A percentile compares a stretch with the other conserved stretches of the same genome.
Evolutionary conservation across 1,140 invertebrate genomes (phyloP).

Genomic region (Tigriopus japonicus): DNA sequence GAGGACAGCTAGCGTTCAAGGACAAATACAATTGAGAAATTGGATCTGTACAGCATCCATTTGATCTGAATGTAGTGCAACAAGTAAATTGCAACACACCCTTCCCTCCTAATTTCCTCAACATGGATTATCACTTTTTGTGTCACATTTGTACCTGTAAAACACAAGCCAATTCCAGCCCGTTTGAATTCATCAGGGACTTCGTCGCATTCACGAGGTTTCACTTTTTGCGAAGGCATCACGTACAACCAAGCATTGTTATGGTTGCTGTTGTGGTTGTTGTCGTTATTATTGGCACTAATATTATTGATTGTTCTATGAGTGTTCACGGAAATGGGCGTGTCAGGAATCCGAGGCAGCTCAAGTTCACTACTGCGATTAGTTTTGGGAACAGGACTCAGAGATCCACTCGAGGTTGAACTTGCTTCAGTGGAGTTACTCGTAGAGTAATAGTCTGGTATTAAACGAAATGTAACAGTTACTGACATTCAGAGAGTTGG

Average conservation of each 20-base stretch:
- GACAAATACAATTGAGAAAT: no score
- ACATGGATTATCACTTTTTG: background rate
- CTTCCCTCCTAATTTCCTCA: no score
- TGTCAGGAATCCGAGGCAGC: background rate
- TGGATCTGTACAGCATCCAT: no score
- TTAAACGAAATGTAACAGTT: no score
- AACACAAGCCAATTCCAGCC: conserved; percentile 7
- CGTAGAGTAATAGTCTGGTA: no score
- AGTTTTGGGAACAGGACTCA: background rate
- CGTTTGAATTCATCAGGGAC: conserved; percentile 4
- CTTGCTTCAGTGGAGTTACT: no score
- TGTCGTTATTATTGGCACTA: background rate
- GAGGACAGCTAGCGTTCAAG: no score
- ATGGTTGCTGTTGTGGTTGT: background rate
- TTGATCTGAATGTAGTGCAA: no score
- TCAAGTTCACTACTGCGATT: background rate
- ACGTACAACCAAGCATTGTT: background rate
- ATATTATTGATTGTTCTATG: background rate
- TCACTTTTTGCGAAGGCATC: background rate
- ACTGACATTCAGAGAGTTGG: no score
- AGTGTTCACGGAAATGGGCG: background rate
- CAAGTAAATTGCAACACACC: no score
- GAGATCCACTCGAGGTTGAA: background rate
- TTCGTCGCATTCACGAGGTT: conserved; percentile 6
- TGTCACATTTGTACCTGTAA: conserved; percentile 5